Percentiles rank a stretch among this genome's conserved stretches.
Conservation (phyloP, 2,888 invertebrate genomes). For the Drosophila mimica region DNA sequence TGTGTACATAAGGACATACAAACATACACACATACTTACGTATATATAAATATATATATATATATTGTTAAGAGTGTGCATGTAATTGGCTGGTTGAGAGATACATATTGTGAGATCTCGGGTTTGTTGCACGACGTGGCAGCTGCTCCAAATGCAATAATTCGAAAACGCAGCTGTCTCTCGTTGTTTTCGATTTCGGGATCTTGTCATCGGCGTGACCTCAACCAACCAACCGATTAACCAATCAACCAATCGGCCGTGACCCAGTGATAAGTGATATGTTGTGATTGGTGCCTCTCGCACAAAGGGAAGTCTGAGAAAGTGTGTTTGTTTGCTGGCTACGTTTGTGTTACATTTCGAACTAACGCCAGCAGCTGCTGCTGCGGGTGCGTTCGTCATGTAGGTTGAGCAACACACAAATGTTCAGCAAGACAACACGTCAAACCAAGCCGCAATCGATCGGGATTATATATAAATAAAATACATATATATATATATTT, state of each 20-base stretch:
- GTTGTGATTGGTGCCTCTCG: constrained; percentile 39
- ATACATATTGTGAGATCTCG: constrained; percentile 81
- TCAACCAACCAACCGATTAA: constrained; percentile 18
- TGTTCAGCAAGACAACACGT: constrained; percentile 81
- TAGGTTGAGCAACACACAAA: constrained; percentile 67
- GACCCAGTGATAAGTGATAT: constrained; percentile 40
- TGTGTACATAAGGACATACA: not conserved
- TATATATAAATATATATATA: not conserved
- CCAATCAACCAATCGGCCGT: constrained; percentile 15
- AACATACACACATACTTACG: constrained; percentile 10
- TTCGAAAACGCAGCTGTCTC: constrained; percentile 82
- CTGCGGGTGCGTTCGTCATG: constrained; percentile 34
- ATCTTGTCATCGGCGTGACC: constrained; percentile 82
- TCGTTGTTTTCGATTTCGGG: constrained; percentile 85
- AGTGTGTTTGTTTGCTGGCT: constrained; percentile 82
- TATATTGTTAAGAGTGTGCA: not conserved
- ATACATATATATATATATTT: not conserved
- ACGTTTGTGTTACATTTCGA: constrained; percentile 73
- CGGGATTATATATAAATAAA: constrained; percentile 20
- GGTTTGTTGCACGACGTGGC: constrained; percentile 84
- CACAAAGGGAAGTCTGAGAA: constrained; percentile 60
- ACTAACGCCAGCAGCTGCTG: constrained; percentile 2
- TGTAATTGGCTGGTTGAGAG: constrained; percentile 40
- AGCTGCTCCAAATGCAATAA: constrained; percentile 72
- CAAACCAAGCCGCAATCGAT: constrained; percentile 70